These are phyloP conservation scores for Cerastoderma edule DNA, from an alignment of 2,888 invertebrate species.

Conservation along the genomic window DNA sequence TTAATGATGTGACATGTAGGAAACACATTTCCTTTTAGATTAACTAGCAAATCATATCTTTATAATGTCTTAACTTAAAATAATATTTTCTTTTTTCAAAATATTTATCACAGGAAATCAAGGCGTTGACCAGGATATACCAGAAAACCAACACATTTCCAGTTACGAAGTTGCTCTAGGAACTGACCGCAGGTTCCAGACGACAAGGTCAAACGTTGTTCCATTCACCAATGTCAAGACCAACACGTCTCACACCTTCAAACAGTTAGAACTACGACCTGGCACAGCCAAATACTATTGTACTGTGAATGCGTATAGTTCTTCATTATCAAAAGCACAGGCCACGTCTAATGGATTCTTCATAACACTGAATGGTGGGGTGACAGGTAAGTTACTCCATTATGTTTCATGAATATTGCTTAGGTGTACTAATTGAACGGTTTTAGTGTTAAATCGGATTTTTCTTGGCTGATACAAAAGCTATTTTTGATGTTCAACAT, in stretches of 20 bases:
- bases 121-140: background rate
- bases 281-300: slow-evolving; percentile 65
- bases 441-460: too few relatives aligned
- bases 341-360: slow-evolving; percentile 70
- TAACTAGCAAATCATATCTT: too few relatives aligned
- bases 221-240: slow-evolving; percentile 68
- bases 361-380: slow-evolving; percentile 65
- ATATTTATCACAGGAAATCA: background rate
- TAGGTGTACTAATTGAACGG: too few relatives aligned
- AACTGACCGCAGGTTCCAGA: slow-evolving; percentile 67
- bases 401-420: background rate
- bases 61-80: too few relatives aligned
- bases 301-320: slow-evolving; percentile 69
- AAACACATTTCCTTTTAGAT: too few relatives aligned
- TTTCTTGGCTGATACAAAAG: too few relatives aligned
- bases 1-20: too few relatives aligned
- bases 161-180: slow-evolving; percentile 72
- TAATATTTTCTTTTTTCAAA: too few relatives aligned
- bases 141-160: slow-evolving; percentile 56
- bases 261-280: slow-evolving; percentile 60
- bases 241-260: slow-evolving; percentile 66
- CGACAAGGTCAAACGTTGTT: slow-evolving; percentile 66
- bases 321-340: slow-evolving; percentile 57
- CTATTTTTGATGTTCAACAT: too few relatives aligned
- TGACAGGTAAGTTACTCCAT: slow-evolving; percentile 58